phyloP scores from a whole-genome alignment of 2,113 vertebrate species.

The Actinemys pallida region DNA sequence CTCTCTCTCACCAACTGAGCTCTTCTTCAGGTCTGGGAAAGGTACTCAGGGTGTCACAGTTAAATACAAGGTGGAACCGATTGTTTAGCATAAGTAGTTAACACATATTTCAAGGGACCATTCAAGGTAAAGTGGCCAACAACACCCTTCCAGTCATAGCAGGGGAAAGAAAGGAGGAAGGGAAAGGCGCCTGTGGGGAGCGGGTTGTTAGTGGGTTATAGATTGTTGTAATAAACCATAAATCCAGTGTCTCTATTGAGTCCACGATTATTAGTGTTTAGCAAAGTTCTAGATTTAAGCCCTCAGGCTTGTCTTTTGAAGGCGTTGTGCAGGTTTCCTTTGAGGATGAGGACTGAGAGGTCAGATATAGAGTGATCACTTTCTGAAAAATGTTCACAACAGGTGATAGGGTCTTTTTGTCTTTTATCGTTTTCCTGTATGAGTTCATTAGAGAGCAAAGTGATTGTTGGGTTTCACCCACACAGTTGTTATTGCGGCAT shows the following conservation, averaged over 20 bases:
- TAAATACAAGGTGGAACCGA: not conserved
- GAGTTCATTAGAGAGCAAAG: too few species aligned
- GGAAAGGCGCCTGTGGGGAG: not conserved
- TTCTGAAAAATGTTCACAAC: too few species aligned
- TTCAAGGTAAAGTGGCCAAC: not conserved
- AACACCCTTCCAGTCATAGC: not conserved
- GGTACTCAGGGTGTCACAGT: not conserved
- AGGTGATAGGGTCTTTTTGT: too few species aligned
- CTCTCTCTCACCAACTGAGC: too few species aligned
- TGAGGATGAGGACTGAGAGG: too few species aligned
- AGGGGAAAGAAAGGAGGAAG: not conserved
- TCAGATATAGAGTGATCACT: too few species aligned
- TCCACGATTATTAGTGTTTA: not conserved
- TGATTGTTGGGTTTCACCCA: too few species aligned
- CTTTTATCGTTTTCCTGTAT: too few species aligned
- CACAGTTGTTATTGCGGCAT: too few species aligned
- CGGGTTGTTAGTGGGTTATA: not conserved
- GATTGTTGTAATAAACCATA: not conserved
- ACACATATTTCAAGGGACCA: not conserved
- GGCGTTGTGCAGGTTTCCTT: too few species aligned
- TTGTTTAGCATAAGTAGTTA: not conserved
- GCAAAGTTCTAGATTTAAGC: not conserved
- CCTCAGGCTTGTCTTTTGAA: not conserved
- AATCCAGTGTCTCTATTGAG: not conserved
- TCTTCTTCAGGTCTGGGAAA: not conserved